A percentile compares a stretch with the other conserved stretches of the same genome.
Evolutionary conservation across 1,140 invertebrate genomes (phyloP).

Genomic region (Bilobella aurantiaca): DNA sequence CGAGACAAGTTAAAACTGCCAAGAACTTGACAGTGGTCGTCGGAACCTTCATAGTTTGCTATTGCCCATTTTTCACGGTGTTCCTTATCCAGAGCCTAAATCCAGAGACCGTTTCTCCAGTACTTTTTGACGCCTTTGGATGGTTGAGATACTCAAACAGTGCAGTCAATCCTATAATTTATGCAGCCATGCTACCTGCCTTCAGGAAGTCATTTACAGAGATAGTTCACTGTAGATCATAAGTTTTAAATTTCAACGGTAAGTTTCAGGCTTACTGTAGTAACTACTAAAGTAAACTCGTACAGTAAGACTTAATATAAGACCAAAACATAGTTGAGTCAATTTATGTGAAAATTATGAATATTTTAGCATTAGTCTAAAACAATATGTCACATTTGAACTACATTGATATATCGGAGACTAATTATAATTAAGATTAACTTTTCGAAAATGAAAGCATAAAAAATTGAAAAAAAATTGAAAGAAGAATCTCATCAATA

Average conservation of each 20-base stretch:
- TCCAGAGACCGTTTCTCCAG: neutral
- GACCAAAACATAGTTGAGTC: no score
- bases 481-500: no score
- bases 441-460: no score
- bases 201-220: constrained; percentile 4
- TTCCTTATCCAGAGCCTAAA: neutral
- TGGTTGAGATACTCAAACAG: constrained; percentile 8
- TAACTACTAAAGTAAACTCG: no score
- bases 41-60: constrained; percentile 5
- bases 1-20: neutral
- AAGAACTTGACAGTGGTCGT: constrained; percentile 1
- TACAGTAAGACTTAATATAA: no score
- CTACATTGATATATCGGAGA: no score
- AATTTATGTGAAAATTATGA: no score
- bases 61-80: constrained; percentile 9
- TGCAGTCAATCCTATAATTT: constrained; percentile 8
- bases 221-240: neutral
- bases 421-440: no score
- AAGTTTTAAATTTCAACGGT: neutral
- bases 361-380: no score
- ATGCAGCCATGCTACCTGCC: constrained; percentile 7
- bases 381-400: no score
- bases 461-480: no score
- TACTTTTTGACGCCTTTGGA: neutral
- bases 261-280: no score